Percentiles rank a stretch among this genome's conserved stretches.
phyloP scores from a whole-genome alignment of 2,797 vertebrate species.

The Podarcis lilfordi region DNA sequence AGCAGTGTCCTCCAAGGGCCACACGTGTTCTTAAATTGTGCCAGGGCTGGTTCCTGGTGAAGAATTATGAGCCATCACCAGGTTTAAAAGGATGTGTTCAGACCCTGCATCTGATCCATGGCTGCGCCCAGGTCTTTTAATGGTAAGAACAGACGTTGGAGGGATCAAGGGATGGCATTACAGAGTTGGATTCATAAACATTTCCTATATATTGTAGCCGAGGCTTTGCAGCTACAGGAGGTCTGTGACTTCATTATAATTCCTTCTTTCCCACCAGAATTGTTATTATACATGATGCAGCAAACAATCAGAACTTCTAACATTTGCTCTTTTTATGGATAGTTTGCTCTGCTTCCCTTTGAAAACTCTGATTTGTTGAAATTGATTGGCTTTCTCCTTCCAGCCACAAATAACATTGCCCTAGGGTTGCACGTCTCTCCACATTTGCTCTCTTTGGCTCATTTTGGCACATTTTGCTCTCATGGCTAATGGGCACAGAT shows the following conservation, averaged over 20 bases:
- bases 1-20: neutral
- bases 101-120: too few relatives aligned
- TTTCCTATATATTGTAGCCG: neutral
- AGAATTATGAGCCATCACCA: neutral
- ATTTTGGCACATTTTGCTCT: neutral
- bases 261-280: neutral
- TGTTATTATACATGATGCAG: neutral
- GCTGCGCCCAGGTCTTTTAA: neutral
- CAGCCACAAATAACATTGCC: slow-evolving; percentile 3
- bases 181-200: neutral
- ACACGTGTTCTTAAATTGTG: neutral
- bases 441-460: neutral
- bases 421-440: neutral
- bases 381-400: neutral
- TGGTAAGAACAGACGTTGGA: neutral
- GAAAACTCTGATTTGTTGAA: neutral
- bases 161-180: neutral
- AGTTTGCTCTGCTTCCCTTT: neutral
- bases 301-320: neutral
- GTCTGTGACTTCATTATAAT: neutral
- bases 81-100: neutral
- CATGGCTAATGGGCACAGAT: neutral
- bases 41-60: too few relatives aligned
- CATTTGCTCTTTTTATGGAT: neutral
- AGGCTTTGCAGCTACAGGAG: neutral